Conservation (phyloP, 2,797 vertebrate species). For the Anguilla megastoma region DNA sequence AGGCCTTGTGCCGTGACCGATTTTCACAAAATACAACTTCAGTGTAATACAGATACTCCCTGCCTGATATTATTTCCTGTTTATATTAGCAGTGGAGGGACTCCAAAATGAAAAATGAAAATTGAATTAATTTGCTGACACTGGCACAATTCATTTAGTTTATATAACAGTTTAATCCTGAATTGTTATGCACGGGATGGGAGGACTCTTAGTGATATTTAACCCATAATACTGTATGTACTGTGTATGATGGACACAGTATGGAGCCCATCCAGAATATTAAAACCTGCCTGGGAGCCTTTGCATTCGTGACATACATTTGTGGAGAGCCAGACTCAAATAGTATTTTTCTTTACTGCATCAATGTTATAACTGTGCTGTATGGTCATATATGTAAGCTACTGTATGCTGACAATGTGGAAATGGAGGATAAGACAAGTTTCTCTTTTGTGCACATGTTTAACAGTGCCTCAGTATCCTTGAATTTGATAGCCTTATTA, state of each 20-base stretch:
- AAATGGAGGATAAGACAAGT: neutral
- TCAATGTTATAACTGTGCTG: neutral
- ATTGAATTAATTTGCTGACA: constrained; percentile 16
- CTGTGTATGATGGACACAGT: neutral
- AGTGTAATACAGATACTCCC: constrained; percentile 8
- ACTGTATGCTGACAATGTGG: neutral
- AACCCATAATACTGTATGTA: neutral
- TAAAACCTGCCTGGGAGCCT: constrained; percentile 17
- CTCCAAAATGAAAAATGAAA: neutral
- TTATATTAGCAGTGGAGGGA: neutral
- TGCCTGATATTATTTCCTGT: constrained; percentile 18
- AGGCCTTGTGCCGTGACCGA: neutral
- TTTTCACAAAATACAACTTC: constrained; percentile 14
- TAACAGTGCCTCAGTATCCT: neutral
- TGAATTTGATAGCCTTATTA: neutral
- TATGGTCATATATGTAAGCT: neutral
- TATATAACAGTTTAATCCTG: constrained; percentile 23
- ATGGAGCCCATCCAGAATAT: neutral
- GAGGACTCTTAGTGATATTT: neutral
- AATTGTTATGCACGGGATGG: neutral
- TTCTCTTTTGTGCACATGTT: neutral
- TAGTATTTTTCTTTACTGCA: neutral
- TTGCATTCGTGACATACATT: neutral
- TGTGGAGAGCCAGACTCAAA: constrained; percentile 6
- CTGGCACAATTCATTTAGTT: constrained; percentile 13